Conservation (phyloP, 2,888 invertebrate species). For the Chrysodeixis includens region DNA sequence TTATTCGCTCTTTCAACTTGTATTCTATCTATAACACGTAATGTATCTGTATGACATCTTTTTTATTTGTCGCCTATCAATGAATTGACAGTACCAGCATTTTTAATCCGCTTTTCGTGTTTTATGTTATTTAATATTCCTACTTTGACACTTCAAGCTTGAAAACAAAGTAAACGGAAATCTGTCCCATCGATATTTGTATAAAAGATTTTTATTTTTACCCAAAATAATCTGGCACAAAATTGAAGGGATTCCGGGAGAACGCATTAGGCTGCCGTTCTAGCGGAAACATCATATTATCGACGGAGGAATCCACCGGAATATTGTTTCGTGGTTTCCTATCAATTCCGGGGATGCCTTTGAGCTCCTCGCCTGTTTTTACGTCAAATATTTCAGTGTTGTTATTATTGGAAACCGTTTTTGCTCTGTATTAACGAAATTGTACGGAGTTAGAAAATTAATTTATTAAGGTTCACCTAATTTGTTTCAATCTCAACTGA, state of each 20-base stretch:
- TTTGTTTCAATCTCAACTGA: slow-evolving; percentile 52
- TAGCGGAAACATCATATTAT: slow-evolving; percentile 81
- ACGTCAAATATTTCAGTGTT: slow-evolving; percentile 61
- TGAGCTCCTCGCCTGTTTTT: slow-evolving; percentile 56
- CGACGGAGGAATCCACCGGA: slow-evolving; percentile 69
- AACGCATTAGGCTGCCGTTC: slow-evolving; percentile 73
- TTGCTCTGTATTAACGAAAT: slow-evolving; percentile 55
- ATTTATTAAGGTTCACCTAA: slow-evolving; percentile 52
- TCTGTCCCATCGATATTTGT: slow-evolving; percentile 55
- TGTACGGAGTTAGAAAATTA: slow-evolving; percentile 49
- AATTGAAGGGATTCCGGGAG: slow-evolving; percentile 67
- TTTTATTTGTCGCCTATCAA: neutral
- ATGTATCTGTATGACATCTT: neutral
- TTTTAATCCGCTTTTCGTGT: slow-evolving; percentile 1
- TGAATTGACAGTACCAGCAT: neutral
- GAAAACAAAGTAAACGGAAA: slow-evolving; percentile 44
- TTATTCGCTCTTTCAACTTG: slow-evolving; percentile 30
- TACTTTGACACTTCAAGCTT: slow-evolving; percentile 18
- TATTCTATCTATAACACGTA: slow-evolving; percentile 24
- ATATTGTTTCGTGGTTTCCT: slow-evolving; percentile 80
- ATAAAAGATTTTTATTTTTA: slow-evolving; percentile 60
- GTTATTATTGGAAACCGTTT: slow-evolving; percentile 61
- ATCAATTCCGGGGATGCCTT: slow-evolving; percentile 69
- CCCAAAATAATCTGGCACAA: slow-evolving; percentile 67
- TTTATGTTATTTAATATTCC: neutral